These are phyloP conservation scores for Thalassoma bifasciatum DNA, from an alignment of 2,113 vertebrate genomes.

Conservation along the genomic window DNA sequence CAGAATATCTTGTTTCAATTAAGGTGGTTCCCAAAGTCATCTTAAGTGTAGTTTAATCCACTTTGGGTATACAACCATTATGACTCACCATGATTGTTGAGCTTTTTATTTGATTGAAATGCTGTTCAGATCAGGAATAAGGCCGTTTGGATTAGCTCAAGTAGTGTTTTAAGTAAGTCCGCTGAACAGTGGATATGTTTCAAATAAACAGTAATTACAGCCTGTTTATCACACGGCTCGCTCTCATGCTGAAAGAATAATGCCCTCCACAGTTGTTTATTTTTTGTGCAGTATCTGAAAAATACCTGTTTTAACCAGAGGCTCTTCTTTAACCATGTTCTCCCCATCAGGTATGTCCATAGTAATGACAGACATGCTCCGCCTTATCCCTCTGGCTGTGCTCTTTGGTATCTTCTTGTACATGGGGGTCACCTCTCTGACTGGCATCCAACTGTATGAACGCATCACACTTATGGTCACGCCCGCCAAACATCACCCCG, in stretches of 20 bases:
- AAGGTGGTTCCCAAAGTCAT: conserved; percentile 31
- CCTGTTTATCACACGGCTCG: conserved; percentile 21
- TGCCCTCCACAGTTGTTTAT: conserved; percentile 19
- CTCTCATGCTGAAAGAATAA: conserved; percentile 21
- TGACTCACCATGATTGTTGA: conserved; percentile 32
- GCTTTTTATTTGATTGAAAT: conserved; percentile 44
- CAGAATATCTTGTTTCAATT: conserved; percentile 39
- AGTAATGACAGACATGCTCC: conserved; percentile 94
- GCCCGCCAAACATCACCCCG: conserved; percentile 96
- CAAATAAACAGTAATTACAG: conserved; percentile 36
- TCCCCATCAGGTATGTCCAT: conserved; percentile 91
- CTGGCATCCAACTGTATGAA: conserved; percentile 96
- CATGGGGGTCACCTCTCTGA: conserved; percentile 97
- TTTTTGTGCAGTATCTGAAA: background rate
- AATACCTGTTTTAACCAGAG: background rate
- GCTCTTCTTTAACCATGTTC: background rate
- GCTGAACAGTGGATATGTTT: conserved; percentile 30
- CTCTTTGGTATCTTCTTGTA: conserved; percentile 99
- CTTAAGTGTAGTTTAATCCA: conserved; percentile 35
- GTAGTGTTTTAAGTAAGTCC: conserved; percentile 15
- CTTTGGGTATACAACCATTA: background rate
- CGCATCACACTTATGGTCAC: conserved; percentile 96
- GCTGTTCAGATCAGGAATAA: conserved; percentile 36
- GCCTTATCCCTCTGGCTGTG: conserved; percentile 94
- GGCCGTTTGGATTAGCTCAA: conserved; percentile 29